A percentile compares a stretch with the other conserved stretches of the same genome.
These are phyloP conservation scores for Brachyalestes nurse DNA, from an alignment of 2,797 vertebrate genomes.

Conservation along the genomic window DNA sequence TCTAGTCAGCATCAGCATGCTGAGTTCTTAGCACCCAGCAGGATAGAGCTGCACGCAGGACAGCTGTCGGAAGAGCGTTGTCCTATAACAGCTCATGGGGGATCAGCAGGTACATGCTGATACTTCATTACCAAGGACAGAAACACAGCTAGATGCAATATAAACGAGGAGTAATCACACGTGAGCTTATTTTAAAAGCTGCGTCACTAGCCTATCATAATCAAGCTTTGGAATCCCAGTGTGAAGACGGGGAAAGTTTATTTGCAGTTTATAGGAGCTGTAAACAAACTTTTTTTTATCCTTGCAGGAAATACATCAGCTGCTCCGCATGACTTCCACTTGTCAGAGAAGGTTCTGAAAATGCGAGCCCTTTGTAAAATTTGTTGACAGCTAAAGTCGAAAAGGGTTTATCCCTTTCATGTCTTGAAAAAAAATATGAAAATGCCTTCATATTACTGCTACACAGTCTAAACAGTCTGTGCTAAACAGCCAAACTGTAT, in stretches of 20 bases:
- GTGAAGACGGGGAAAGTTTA: neutral
- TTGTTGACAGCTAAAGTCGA: slow-evolving; percentile 1
- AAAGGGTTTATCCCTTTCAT: neutral
- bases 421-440: neutral
- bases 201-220: neutral
- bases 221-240: neutral
- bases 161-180: neutral
- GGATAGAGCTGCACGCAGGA: slow-evolving; percentile 7
- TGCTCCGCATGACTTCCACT: neutral
- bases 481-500: neutral
- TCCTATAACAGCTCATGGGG: slow-evolving; percentile 24
- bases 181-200: neutral
- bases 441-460: slow-evolving; percentile 8
- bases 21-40: slow-evolving; percentile 17
- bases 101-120: slow-evolving; percentile 31
- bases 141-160: slow-evolving; percentile 16
- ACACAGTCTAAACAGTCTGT: neutral
- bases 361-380: neutral
- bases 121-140: slow-evolving; percentile 25
- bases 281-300: neutral
- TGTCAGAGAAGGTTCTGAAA: neutral
- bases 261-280: neutral
- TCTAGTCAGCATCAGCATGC: slow-evolving; percentile 11
- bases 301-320: slow-evolving; percentile 9
- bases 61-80: slow-evolving; percentile 15